Percentiles rank a stretch among this genome's conserved stretches.
Conservation (phyloP, 2,113 vertebrate genomes). For the Vulpes lagopus region DNA sequence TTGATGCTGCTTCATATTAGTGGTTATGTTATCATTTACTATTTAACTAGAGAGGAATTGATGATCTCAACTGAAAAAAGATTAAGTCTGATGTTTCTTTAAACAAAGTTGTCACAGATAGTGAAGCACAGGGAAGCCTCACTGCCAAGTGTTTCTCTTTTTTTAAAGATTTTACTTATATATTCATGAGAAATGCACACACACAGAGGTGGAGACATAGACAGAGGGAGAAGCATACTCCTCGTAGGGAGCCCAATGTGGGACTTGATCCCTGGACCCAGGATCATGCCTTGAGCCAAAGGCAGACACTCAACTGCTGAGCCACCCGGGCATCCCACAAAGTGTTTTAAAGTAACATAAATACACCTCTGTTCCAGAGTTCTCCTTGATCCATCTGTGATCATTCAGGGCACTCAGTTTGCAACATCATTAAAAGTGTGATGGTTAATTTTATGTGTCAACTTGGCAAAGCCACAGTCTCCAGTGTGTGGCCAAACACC, state of each 20-base stretch:
- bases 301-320: too few species aligned
- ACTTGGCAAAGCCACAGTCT: neutral
- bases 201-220: too few species aligned
- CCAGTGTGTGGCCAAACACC: neutral
- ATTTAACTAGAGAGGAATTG: neutral
- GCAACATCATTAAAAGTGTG: rapidly evolving
- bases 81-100: neutral
- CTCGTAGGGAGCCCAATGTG: too few species aligned
- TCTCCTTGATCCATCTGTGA: rapidly evolving
- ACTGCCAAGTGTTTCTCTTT: too few species aligned
- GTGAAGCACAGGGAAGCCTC: neutral
- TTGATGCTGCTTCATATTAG: neutral
- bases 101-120: neutral
- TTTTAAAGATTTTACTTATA: too few species aligned
- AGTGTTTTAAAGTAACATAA: neutral
- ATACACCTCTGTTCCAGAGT: rapidly evolving
- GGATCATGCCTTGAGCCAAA: too few species aligned
- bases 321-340: too few species aligned
- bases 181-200: too few species aligned
- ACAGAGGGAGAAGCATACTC: too few species aligned
- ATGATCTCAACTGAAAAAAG: neutral
- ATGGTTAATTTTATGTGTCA: neutral
- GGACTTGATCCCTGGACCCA: too few species aligned
- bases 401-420: rapidly evolving
- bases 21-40: neutral